Conservation (phyloP, 2,113 vertebrate genomes). For the Mastomys coucha region DNA sequence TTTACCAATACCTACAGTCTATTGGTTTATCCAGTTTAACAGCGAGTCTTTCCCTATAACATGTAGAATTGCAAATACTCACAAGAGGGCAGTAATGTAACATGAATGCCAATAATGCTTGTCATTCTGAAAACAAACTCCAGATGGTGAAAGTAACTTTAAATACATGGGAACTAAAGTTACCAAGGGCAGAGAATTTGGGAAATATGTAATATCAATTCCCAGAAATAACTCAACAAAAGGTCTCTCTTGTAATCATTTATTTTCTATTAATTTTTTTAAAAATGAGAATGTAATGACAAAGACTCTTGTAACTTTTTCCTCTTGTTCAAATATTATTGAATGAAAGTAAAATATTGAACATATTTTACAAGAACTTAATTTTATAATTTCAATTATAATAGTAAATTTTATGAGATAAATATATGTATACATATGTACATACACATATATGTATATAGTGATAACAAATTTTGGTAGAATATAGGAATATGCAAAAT, state of each 20-base stretch:
- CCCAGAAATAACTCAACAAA: background rate
- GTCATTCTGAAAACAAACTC: background rate
- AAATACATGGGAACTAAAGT: background rate
- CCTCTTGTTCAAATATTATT: background rate
- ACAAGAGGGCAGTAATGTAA: slow-evolving; percentile 79
- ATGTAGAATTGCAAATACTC: background rate
- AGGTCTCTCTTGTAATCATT: background rate
- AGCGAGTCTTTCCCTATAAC: background rate
- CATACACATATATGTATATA: background rate
- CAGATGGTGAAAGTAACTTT: background rate
- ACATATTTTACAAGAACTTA: background rate
- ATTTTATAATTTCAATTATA: background rate
- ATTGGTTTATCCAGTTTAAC: background rate
- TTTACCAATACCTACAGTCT: background rate
- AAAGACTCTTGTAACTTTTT: background rate
- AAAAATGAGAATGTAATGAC: background rate
- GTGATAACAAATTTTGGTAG: background rate
- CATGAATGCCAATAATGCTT: background rate
- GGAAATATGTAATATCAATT: background rate
- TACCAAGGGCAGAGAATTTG: background rate
- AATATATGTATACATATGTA: background rate
- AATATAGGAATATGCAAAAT: background rate
- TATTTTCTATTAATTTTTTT: slow-evolving; percentile 39
- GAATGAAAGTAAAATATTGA: background rate
- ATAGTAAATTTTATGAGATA: background rate